A percentile compares a stretch with the other conserved stretches of the same genome.
phyloP scores from a whole-genome alignment of 1,140 invertebrate genomes.

The Reticulitermes speratus region DNA sequence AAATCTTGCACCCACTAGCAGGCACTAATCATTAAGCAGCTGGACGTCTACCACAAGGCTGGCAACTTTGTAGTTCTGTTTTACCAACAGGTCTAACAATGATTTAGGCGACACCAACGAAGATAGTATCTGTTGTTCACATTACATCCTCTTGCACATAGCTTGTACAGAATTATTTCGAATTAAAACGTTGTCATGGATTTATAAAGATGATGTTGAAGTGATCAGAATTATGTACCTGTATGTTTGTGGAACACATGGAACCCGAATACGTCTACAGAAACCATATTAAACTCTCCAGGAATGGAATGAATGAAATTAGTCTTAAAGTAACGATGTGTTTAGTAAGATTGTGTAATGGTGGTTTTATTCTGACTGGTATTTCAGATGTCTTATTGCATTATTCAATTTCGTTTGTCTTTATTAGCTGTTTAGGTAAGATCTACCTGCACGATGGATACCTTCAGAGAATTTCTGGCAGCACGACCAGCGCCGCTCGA shows the following conservation, averaged over 20 bases:
- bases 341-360: not conserved
- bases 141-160: not conserved
- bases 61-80: too few species aligned
- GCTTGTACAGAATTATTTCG: not conserved
- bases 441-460: slow-evolving; percentile 1
- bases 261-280: not conserved
- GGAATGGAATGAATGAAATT: not conserved
- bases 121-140: not conserved
- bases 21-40: too few species aligned
- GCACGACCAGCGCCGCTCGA: not conserved
- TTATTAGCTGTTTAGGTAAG: not conserved
- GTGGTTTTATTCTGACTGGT: not conserved
- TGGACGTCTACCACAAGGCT: too few species aligned
- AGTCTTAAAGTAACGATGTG: not conserved
- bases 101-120: not conserved
- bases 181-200: not conserved
- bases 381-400: not conserved
- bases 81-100: too few species aligned
- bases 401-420: not conserved
- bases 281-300: not conserved
- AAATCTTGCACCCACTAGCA: too few species aligned
- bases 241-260: not conserved
- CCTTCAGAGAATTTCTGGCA: not conserved
- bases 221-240: too few species aligned
- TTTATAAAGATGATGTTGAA: not conserved